phyloP scores from a whole-genome alignment of 1,140 invertebrate genomes.

The Hyles vespertilio region DNA sequence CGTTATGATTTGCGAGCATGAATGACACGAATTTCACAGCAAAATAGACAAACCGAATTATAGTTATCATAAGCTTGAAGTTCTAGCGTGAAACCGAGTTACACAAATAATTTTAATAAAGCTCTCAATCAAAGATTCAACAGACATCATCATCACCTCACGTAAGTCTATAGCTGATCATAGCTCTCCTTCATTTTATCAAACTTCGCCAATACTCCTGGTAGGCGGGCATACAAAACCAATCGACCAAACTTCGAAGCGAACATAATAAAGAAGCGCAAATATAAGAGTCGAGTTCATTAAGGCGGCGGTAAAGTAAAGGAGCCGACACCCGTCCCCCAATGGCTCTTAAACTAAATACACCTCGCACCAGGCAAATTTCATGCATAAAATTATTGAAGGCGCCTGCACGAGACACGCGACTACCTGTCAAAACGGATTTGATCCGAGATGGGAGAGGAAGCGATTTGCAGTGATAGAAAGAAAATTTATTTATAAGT shows the following conservation, averaged over 20 bases:
- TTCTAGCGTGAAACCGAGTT: too few relatives aligned
- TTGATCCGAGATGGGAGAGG: constrained; percentile 18
- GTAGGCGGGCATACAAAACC: too few relatives aligned
- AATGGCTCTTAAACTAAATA: constrained; percentile 39
- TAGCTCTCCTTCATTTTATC: too few relatives aligned
- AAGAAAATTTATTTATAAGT: background rate
- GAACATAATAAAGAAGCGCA: constrained; percentile 6
- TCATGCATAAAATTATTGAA: constrained; percentile 69
- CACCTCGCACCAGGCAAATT: constrained; percentile 45
- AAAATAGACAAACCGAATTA: too few relatives aligned
- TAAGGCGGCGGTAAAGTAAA: constrained; percentile 7
- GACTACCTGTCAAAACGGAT: constrained; percentile 41
- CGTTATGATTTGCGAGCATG: too few relatives aligned
- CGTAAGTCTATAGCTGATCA: too few relatives aligned
- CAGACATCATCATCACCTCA: too few relatives aligned
- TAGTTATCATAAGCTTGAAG: too few relatives aligned
- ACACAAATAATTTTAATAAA: too few relatives aligned
- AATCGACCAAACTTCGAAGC: background rate
- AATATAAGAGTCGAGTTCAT: constrained; percentile 5
- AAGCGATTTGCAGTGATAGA: constrained; percentile 13
- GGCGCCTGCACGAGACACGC: constrained; percentile 42
- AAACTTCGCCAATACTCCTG: too few relatives aligned
- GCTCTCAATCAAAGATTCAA: too few relatives aligned
- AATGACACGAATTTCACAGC: too few relatives aligned
- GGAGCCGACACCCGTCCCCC: constrained; percentile 5